Evolutionary conservation across 1,140 invertebrate species (phyloP).

Genomic region (Zelostemma sp.): DNA sequence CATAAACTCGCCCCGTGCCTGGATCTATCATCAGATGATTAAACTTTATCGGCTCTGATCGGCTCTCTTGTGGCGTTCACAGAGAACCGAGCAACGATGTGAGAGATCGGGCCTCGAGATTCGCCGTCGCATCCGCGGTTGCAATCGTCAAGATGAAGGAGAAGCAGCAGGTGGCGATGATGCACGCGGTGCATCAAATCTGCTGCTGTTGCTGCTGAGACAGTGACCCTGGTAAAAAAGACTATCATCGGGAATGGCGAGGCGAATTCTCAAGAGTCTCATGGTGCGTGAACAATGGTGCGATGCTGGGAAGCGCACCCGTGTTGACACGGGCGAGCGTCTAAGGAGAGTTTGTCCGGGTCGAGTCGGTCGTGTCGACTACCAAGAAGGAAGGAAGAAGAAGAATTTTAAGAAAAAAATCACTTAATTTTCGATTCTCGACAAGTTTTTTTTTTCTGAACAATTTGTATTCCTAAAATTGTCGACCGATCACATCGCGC

Average conservation of each 20-base stretch:
- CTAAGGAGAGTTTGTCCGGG: slow-evolving; percentile 18
- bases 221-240: slow-evolving; percentile 10
- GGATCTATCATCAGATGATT: slow-evolving; percentile 77
- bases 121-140: slow-evolving; percentile 48
- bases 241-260: slow-evolving; percentile 42
- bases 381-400: slow-evolving; percentile 22
- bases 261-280: slow-evolving; percentile 57
- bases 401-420: no score
- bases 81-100: slow-evolving; percentile 59
- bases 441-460: no score
- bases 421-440: no score
- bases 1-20: slow-evolving; percentile 76
- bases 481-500: no score
- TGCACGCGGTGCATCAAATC: slow-evolving; percentile 26
- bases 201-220: slow-evolving; percentile 1
- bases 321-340: slow-evolving; percentile 37
- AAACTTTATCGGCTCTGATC: slow-evolving; percentile 68
- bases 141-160: slow-evolving; percentile 49
- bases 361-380: slow-evolving; percentile 31
- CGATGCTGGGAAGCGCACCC: slow-evolving; percentile 46
- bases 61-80: slow-evolving; percentile 61
- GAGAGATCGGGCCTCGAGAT: slow-evolving; percentile 16
- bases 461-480: no score
- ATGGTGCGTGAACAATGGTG: slow-evolving; percentile 53
- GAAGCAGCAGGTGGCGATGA: slow-evolving; percentile 45